These are phyloP conservation scores for Jaculus jaculus DNA, from an alignment of 2,113 vertebrate species.

Conservation along the genomic window DNA sequence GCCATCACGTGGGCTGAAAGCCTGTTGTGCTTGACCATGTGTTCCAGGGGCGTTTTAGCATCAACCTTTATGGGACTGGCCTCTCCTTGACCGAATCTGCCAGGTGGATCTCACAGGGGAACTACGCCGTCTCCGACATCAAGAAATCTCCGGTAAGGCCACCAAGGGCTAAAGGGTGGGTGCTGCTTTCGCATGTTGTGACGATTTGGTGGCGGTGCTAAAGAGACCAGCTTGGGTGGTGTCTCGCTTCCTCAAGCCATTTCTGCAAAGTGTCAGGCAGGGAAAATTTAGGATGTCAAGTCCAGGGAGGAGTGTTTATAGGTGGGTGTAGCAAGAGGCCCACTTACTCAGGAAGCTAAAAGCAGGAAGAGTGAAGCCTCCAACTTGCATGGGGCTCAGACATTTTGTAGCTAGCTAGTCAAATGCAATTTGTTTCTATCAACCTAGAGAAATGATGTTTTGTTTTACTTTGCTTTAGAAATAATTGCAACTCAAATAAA, in stretches of 20 bases:
- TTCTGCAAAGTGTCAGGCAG: not conserved
- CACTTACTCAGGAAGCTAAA: not conserved
- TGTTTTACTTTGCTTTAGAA: not conserved
- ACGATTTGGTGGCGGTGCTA: too few species aligned
- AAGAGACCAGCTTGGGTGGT: accelerated
- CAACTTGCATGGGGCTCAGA: not conserved
- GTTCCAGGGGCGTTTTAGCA: conserved; percentile 92
- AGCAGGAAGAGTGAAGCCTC: not conserved
- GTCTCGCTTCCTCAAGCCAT: not conserved
- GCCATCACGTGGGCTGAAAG: not conserved
- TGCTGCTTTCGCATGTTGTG: not conserved
- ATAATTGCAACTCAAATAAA: not conserved
- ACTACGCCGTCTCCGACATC: conserved; percentile 92
- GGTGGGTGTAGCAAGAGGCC: not conserved
- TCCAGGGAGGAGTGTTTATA: not conserved
- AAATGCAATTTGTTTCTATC: not conserved
- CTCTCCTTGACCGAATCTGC: conserved; percentile 88
- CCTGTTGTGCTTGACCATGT: not conserved
- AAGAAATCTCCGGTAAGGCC: conserved; percentile 92
- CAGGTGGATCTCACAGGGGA: conserved; percentile 94
- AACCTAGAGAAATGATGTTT: not conserved
- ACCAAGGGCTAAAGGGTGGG: conserved; percentile 75
- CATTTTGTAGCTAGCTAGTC: conserved; percentile 40
- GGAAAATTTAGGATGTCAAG: not conserved
- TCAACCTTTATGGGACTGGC: conserved; percentile 95